phyloP scores from a whole-genome alignment of 2,888 invertebrate genomes.

The Stenurella melanura region DNA sequence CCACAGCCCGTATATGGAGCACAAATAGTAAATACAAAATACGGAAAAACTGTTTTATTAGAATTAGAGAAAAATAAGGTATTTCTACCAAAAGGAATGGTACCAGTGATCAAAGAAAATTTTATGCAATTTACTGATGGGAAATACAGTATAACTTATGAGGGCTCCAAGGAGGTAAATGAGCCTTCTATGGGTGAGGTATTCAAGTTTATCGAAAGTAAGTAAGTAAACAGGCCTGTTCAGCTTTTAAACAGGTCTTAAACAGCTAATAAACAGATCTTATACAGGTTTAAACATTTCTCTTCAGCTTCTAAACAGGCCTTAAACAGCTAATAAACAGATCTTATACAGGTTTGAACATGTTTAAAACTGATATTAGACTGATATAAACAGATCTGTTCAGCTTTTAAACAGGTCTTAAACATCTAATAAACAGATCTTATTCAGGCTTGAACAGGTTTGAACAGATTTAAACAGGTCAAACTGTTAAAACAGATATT shows the following conservation, averaged over 20 bases:
- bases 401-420: not conserved
- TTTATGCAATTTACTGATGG: not conserved
- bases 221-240: no score
- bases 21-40: not conserved
- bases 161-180: not conserved
- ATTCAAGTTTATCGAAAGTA: not conserved
- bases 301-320: not conserved
- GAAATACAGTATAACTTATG: conserved; percentile 12
- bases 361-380: no score
- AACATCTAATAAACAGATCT: no score
- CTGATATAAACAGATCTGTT: no score
- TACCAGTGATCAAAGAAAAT: not conserved
- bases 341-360: no score
- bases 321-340: no score
- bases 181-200: not conserved
- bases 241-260: not conserved
- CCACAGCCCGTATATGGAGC: not conserved
- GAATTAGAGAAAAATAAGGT: not conserved
- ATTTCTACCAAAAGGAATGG: not conserved
- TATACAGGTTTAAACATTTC: no score
- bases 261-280: no score
- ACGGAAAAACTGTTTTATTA: not conserved
- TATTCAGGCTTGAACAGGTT: not conserved
- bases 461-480: no score
- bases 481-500: not conserved